Percentiles rank a stretch among this genome's conserved stretches.
Conservation (phyloP, 2,797 vertebrate genomes). For the Malurus splendens region DNA sequence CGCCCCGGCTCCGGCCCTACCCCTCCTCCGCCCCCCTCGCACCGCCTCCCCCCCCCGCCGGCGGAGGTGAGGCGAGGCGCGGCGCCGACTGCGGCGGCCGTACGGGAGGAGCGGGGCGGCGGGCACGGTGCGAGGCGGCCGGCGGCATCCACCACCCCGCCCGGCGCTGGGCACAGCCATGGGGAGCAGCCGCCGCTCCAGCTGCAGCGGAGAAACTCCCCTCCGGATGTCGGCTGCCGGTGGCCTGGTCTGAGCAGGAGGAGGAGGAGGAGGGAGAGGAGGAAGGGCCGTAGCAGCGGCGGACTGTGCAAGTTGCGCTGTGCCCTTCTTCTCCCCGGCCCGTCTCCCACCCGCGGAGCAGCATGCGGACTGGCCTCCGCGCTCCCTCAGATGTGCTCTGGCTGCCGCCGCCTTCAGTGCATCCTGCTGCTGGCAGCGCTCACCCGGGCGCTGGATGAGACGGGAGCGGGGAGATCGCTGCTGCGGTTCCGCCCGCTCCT, state of each 20-base stretch:
- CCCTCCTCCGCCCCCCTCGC: background rate
- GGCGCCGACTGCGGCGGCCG: constrained; percentile 2
- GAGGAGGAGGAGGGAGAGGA: background rate
- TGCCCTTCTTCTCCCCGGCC: background rate
- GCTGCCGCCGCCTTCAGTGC: constrained; percentile 37
- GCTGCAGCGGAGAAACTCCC: background rate
- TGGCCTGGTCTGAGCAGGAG: background rate
- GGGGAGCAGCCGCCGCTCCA: background rate
- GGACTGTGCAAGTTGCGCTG: constrained; percentile 9
- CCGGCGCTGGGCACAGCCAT: background rate
- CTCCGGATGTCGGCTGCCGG: background rate
- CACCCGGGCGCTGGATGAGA: constrained; percentile 51
- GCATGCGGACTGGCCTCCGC: constrained; percentile 65
- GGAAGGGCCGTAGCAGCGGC: background rate
- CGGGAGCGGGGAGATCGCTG: background rate
- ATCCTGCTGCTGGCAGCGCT: constrained; percentile 30
- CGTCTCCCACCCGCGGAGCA: constrained; percentile 38
- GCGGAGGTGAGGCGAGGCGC: constrained; percentile 1
- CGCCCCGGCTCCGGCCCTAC: background rate
- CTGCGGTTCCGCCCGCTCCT: constrained; percentile 10
- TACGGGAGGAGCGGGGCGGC: background rate
- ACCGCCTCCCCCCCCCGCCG: background rate
- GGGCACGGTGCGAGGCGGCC: background rate
- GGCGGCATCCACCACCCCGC: background rate
- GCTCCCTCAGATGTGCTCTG: constrained; percentile 32